Base-by-base conservation (phyloP, 2,888 invertebrate species). In the Eulithis prunata region DNA sequence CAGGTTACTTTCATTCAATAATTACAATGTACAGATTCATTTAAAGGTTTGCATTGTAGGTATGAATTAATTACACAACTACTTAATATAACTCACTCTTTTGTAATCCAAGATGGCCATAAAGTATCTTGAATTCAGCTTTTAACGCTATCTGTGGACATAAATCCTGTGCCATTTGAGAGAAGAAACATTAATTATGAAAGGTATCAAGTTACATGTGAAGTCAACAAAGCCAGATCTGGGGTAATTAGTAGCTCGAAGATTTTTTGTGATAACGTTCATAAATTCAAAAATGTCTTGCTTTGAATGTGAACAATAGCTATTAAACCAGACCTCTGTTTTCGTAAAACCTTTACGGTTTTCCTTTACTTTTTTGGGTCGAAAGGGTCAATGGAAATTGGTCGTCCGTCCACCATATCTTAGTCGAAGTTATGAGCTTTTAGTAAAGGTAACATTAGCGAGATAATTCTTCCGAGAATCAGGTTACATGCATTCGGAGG, bases 1-100 rank as follows among this genome's bases (percentile, higher is more conserved):
- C 90, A 89, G 87, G 89, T 88, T 87, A 92, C 91, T 91, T 90
- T 91, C 91, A 91, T 89, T 87, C 87, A 86, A 87, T 91, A 89
- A 91, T 91, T 91, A 91, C 89, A 89, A 90, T 86, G 90, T 88
- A 84, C 79, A 83, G 83, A 81, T 85, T 85, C 80, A 81, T 78
- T 82, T 81, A 73, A 78, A 76, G 75, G 76, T 79, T 62, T 66
- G 78, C 79, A 84, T 84, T 86, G 85, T 21, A 49, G 49, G 49
- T 86, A 68, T 69, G 80, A 81, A 89, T 89, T 89, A 87, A 88
- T 89, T 85, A 88, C 78, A 73, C 73, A 81, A 83, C 81, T 81
- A 80, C 80, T 80, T 76, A 74, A 66, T 81, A 82, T 81, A 81
- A 82, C 81, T 82, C 78, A 79, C 75, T 75, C 73, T 75, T 81